phyloP scores from a whole-genome alignment of 1,140 invertebrate species.

The Zaprionus inermis region DNA sequence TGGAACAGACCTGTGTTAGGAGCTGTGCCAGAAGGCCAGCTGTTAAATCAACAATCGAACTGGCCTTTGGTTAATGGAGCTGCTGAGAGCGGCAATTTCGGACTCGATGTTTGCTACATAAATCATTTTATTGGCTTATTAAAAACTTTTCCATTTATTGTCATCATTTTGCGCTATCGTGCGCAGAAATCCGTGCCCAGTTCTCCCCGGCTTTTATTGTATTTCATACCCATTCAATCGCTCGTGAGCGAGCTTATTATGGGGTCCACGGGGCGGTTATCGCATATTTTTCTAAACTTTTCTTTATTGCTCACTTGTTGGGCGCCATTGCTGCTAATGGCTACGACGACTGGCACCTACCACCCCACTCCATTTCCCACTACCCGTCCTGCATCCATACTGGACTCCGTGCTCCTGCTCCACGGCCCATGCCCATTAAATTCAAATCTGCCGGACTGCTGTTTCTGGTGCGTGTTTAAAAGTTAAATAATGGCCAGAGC shows the following conservation, averaged over 20 bases:
- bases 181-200: constrained; percentile 79
- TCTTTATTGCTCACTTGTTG: constrained; percentile 83
- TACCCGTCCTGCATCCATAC: neutral
- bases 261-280: constrained; percentile 47
- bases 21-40: constrained; percentile 38
- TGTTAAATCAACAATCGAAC: constrained; percentile 50
- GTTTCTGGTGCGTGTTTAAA: constrained; percentile 76
- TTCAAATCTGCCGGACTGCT: constrained; percentile 72
- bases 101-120: constrained; percentile 65
- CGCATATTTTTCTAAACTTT: constrained; percentile 82
- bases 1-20: constrained; percentile 14
- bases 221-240: constrained; percentile 75
- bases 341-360: constrained; percentile 24
- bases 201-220: constrained; percentile 63
- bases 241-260: constrained; percentile 79
- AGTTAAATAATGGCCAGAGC: constrained; percentile 75
- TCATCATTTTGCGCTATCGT: constrained; percentile 83
- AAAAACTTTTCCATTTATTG: constrained; percentile 84
- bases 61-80: constrained; percentile 37
- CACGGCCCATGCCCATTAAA: constrained; percentile 65
- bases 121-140: constrained; percentile 84
- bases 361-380: neutral
- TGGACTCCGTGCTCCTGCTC: neutral
- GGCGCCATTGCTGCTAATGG: constrained; percentile 58
- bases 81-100: constrained; percentile 41